These are phyloP conservation scores for Bettongia penicillata DNA, from an alignment of 2,113 vertebrate species.

Conservation along the genomic window DNA sequence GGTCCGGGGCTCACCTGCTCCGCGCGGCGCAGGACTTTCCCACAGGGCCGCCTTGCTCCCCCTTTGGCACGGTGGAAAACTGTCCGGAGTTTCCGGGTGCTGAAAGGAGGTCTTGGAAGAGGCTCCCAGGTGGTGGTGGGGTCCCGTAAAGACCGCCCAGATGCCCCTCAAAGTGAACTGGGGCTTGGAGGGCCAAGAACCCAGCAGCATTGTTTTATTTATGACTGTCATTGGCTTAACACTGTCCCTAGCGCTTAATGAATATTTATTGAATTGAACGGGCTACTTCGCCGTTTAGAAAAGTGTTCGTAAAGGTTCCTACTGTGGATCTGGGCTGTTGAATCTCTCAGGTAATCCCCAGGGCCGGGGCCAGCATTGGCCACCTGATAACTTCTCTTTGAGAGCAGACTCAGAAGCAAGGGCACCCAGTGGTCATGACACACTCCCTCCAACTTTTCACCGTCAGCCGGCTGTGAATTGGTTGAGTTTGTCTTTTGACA, in stretches of 20 bases:
- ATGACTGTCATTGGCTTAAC: not conserved
- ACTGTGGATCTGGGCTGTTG: not conserved
- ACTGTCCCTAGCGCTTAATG: not conserved
- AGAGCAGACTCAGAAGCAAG: not conserved
- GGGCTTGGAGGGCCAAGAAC: not conserved
- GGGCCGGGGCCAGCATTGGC: not conserved
- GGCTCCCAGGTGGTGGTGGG: not conserved
- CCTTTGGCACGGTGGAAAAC: not conserved
- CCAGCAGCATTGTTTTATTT: not conserved
- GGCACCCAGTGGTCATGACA: not conserved
- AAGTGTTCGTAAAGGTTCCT: not conserved
- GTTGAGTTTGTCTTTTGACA: not conserved
- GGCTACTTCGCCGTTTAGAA: not conserved
- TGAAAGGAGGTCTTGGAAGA: not conserved
- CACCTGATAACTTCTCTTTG: not conserved
- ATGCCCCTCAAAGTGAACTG: not conserved
- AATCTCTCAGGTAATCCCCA: not conserved
- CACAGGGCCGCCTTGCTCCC: not conserved
- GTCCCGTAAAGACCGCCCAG: too few relatives aligned
- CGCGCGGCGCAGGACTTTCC: not conserved
- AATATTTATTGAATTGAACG: not conserved
- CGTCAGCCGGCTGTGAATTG: not conserved
- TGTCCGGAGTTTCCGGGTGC: not conserved
- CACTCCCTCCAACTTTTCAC: not conserved
- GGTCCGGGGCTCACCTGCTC: not conserved